phyloP scores from a whole-genome alignment of 1,140 invertebrate genomes.

The Panulirus ornatus region DNA sequence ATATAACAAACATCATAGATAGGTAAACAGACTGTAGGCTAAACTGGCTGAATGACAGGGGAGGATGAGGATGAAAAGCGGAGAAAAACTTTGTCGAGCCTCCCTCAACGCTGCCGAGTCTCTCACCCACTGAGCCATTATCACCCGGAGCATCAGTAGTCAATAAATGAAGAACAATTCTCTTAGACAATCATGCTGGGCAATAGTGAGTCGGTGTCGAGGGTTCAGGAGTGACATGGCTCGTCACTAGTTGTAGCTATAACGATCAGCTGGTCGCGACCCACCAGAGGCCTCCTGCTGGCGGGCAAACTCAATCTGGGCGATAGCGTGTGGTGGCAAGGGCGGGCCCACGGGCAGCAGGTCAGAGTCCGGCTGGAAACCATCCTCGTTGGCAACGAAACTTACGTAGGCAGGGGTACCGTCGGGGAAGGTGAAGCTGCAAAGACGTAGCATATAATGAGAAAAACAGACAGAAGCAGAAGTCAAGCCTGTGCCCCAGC shows the following conservation, averaged over 20 bases:
- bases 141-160: too few relatives aligned
- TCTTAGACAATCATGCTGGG: background rate
- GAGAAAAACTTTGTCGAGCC: slow-evolving; percentile 7
- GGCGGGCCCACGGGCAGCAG: slow-evolving; percentile 32
- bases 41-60: too few relatives aligned
- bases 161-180: background rate
- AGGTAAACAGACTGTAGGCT: too few relatives aligned
- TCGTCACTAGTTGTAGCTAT: background rate
- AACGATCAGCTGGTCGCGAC: background rate
- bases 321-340: slow-evolving; percentile 41
- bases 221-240: background rate
- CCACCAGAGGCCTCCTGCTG: background rate
- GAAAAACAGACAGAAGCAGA: too few relatives aligned
- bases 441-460: too few relatives aligned
- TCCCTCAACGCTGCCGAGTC: background rate
- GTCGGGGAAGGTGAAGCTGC: slow-evolving; percentile 12
- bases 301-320: slow-evolving; percentile 33
- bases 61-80: too few relatives aligned
- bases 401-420: slow-evolving; percentile 4
- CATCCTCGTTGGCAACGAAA: slow-evolving; percentile 30
- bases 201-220: background rate
- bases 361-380: slow-evolving; percentile 18
- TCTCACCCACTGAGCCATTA: too few relatives aligned
- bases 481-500: too few relatives aligned
- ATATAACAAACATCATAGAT: too few relatives aligned